Conservation (phyloP, 2,797 vertebrate genomes). For the Hippopotamyrus pictus region DNA sequence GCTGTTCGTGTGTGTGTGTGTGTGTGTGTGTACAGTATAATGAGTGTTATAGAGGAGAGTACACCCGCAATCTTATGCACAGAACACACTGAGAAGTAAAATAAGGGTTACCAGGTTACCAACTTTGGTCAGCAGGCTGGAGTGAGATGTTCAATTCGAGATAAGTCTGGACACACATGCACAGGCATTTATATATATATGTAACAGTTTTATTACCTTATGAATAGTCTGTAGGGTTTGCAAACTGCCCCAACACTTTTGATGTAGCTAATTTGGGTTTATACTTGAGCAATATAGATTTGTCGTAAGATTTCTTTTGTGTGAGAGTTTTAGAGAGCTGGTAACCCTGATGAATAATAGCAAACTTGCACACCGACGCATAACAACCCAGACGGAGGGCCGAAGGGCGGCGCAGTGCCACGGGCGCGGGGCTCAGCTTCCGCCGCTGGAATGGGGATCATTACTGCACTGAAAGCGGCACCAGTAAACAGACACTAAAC, state of each 20-base stretch:
- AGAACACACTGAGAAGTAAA: neutral
- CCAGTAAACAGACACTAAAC: slow-evolving; percentile 4
- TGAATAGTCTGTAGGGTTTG: neutral
- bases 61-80: neutral
- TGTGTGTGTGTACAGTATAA: neutral
- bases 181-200: neutral
- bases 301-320: neutral
- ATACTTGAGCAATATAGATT: neutral
- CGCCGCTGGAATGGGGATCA: slow-evolving; percentile 26
- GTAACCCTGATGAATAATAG: neutral
- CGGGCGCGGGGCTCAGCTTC: slow-evolving; percentile 35
- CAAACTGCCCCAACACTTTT: too few species aligned
- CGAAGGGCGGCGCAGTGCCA: neutral
- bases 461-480: slow-evolving; percentile 31
- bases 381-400: neutral
- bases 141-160: neutral
- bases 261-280: neutral
- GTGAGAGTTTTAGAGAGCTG: neutral
- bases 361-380: neutral
- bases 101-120: neutral
- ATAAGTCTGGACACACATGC: too few species aligned
- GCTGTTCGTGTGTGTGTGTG: neutral
- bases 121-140: neutral
- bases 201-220: neutral
- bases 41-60: neutral